phyloP scores from a whole-genome alignment of 2,888 invertebrate species.

The Philopedon plagiatum region DNA sequence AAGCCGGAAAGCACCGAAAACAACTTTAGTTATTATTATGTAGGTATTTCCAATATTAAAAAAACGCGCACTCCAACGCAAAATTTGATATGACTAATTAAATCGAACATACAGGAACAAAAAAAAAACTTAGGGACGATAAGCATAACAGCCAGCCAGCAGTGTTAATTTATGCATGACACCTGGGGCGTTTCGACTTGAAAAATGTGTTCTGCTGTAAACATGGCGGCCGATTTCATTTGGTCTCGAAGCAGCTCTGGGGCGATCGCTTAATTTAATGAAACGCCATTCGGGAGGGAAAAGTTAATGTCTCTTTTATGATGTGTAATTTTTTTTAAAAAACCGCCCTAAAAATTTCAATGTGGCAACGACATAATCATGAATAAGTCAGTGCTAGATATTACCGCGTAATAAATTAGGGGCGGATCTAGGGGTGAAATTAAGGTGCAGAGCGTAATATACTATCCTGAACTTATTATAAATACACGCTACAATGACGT shows the following conservation, averaged over 20 bases:
- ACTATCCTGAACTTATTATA: too few relatives aligned
- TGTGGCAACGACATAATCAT: not conserved
- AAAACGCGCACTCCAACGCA: too few relatives aligned
- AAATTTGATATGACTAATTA: not conserved
- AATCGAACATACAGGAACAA: slow-evolving; percentile 9
- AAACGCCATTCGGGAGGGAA: slow-evolving; percentile 29
- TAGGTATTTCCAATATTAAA: too few relatives aligned
- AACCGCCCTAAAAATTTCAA: not conserved
- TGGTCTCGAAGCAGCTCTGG: slow-evolving; percentile 24
- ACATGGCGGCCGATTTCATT: slow-evolving; percentile 47
- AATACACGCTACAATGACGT: too few relatives aligned
- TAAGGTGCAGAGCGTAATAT: too few relatives aligned
- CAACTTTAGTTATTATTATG: too few relatives aligned
- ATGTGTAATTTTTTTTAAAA: slow-evolving; percentile 39
- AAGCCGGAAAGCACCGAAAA: too few relatives aligned
- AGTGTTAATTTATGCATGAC: slow-evolving; percentile 46
- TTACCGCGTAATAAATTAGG: too few relatives aligned
- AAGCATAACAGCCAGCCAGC: slow-evolving; percentile 6
- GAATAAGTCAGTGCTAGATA: too few relatives aligned
- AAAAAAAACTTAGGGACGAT: slow-evolving; percentile 18
- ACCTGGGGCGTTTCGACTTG: slow-evolving; percentile 45
- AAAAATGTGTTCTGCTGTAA: slow-evolving; percentile 41
- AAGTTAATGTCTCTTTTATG: slow-evolving; percentile 44
- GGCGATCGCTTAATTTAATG: slow-evolving; percentile 48
- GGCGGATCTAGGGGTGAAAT: too few relatives aligned